Percentiles rank a stretch among this genome's conserved stretches.
phyloP scores from a whole-genome alignment of 2,797 vertebrate genomes.

The Tragopan temminckii region DNA sequence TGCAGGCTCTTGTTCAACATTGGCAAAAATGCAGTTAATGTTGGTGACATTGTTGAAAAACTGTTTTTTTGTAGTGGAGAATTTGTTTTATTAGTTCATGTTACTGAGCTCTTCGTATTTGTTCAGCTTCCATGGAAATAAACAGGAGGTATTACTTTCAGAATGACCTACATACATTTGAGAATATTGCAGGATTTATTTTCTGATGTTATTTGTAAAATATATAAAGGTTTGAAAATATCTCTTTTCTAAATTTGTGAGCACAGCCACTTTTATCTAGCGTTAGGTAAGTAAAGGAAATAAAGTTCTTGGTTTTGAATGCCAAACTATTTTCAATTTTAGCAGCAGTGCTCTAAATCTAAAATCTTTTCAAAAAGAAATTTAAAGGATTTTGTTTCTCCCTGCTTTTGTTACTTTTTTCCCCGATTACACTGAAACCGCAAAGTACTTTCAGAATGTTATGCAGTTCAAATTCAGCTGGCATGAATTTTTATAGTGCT shows the following conservation, averaged over 20 bases:
- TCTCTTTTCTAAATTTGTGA: not conserved
- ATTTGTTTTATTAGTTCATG: no score
- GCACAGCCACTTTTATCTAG: not conserved
- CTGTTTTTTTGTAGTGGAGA: no score
- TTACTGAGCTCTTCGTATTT: no score
- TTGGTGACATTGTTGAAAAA: no score
- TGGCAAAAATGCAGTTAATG: no score
- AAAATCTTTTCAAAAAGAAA: constrained; percentile 10
- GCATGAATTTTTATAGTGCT: constrained; percentile 20
- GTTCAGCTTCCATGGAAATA: no score
- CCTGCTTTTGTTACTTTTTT: not conserved
- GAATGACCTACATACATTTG: not conserved
- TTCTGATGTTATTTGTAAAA: not conserved
- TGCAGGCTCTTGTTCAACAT: no score
- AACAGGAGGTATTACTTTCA: no score
- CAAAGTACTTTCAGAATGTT: not conserved
- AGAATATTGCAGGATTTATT: not conserved
- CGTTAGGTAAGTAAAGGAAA: not conserved
- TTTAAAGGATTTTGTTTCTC: not conserved
- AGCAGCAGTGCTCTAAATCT: not conserved
- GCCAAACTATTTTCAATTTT: not conserved
- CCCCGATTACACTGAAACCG: not conserved
- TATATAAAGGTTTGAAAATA: not conserved
- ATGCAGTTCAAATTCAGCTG: not conserved
- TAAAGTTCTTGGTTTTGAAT: not conserved